Base-by-base conservation (phyloP, 2,888 invertebrate genomes). In the Eremobia ochroleuca region DNA sequence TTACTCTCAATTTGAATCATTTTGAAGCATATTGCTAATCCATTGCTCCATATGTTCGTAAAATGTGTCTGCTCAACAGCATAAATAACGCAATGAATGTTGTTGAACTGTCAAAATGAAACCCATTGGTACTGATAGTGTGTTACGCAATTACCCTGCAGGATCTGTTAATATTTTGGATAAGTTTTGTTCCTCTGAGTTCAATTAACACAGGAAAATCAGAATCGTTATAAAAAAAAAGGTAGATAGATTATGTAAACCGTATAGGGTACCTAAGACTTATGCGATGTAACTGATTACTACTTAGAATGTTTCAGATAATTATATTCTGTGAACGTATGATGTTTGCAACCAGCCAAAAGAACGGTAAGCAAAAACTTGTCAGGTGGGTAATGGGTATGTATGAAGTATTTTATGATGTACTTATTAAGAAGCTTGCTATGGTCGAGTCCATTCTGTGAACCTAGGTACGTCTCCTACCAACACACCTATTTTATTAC, bases 321-420 rank as follows among this genome's bases (percentile, higher is more conserved):
- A 74, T 64, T 68, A 67, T 75, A 78, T 68, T 79, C 34, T 64
- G 40, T 18, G 58, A 64, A 75, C 64, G 25, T 64, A 74, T 74
- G 34, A 43, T 73, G 21, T 59, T 75, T 58, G 40, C 34, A 43
- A 69, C 40, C n/a, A 43, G 34, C 21, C 21, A 75, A 52, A 75
- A 75, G 68, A 59, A 69, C 73, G 34, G 62, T 79, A 43, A 34
- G 75, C 68, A 69, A 79, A 79, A 79, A 75, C 34, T 52, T 65
- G 61, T 73, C 58, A 73, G 79, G 73, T 73, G 61, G 46, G 31
- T 55, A 73, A 78, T 52, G n/a, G 37, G 31, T 77, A 43, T 21
- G 34, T 59, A 49, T 28, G 21, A 52, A 76, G 40, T 58, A 70
- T 80, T 79, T 80, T 66, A 66, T 65, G 52, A 52, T 43, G 31